A percentile compares a stretch with the other conserved stretches of the same genome.
These are phyloP conservation scores for Callaeas wilsoni DNA, from an alignment of 2,113 vertebrate species.

Conservation along the genomic window DNA sequence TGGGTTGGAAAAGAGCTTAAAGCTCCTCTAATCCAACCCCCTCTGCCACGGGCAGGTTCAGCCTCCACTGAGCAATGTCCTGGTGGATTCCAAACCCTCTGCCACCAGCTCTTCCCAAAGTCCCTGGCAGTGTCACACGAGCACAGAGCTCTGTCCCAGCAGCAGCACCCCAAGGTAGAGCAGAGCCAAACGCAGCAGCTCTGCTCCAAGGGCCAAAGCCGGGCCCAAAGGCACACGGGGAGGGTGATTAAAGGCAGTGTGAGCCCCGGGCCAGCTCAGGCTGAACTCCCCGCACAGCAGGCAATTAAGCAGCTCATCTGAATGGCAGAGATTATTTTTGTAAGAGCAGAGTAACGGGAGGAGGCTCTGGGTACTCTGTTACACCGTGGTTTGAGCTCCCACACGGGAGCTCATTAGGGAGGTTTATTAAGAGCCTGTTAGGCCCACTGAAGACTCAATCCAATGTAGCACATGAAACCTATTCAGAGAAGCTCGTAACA, in stretches of 20 bases:
- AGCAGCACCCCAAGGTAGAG: background rate
- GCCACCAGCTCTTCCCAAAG: background rate
- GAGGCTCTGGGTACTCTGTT: background rate
- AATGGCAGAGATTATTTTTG: conserved; percentile 16
- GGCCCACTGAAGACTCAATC: conserved; percentile 3
- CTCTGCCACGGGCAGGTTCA: background rate
- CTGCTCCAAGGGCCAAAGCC: background rate
- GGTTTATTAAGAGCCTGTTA: background rate
- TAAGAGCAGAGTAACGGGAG: background rate
- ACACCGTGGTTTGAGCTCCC: background rate
- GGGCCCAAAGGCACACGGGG: background rate
- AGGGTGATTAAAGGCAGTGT: background rate
- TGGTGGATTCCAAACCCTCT: background rate
- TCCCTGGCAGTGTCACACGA: background rate
- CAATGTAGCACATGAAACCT: background rate
- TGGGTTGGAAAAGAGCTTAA: background rate
- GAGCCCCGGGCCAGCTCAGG: conserved; percentile 4
- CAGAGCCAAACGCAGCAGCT: background rate
- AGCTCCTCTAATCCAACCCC: background rate
- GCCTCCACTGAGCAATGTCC: background rate
- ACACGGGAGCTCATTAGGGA: conserved; percentile 7
- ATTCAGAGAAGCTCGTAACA: background rate
- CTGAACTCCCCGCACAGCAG: background rate
- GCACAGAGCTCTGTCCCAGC: background rate
- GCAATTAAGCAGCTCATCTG: background rate